Conservation (phyloP, 2,888 invertebrate genomes). For the Perizoma affinitatum region DNA sequence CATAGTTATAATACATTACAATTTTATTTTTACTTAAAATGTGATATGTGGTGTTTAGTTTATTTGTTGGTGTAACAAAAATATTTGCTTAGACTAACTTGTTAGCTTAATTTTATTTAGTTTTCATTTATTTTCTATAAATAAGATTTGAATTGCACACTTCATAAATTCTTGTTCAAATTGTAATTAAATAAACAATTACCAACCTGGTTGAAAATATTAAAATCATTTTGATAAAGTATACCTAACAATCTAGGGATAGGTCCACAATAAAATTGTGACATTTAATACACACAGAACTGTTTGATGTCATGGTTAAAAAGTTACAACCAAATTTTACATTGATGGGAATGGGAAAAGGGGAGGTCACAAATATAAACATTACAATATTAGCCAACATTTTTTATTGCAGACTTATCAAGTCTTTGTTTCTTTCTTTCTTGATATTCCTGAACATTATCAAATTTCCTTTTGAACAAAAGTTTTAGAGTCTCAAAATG, state of each 20-base stretch:
- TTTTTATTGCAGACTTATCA: slow-evolving; percentile 68
- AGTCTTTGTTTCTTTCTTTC: slow-evolving; percentile 89
- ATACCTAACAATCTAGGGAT: background rate
- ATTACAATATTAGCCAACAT: slow-evolving; percentile 19
- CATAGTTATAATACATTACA: slow-evolving; percentile 52
- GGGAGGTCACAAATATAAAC: background rate
- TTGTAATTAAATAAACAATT: slow-evolving; percentile 72
- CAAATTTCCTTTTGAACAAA: slow-evolving; percentile 91
- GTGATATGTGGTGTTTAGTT: slow-evolving; percentile 74
- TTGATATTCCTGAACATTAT: slow-evolving; percentile 91
- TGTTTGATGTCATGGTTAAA: no score
- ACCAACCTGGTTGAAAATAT: slow-evolving; percentile 60
- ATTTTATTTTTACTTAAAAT: slow-evolving; percentile 78
- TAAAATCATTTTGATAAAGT: slow-evolving; percentile 38
- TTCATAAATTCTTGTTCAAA: slow-evolving; percentile 72
- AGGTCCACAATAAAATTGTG: background rate
- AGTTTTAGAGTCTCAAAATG: slow-evolving; percentile 74
- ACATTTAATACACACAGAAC: no score
- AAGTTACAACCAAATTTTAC: no score
- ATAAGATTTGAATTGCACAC: slow-evolving; percentile 68
- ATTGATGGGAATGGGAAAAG: background rate
- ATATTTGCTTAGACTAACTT: slow-evolving; percentile 43
- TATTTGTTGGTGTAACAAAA: slow-evolving; percentile 64
- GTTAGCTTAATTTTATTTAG: slow-evolving; percentile 55
- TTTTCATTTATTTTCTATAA: slow-evolving; percentile 78